Evolutionary conservation across 2,797 vertebrate genomes (phyloP).

Genomic region (Sus cebifrons): DNA sequence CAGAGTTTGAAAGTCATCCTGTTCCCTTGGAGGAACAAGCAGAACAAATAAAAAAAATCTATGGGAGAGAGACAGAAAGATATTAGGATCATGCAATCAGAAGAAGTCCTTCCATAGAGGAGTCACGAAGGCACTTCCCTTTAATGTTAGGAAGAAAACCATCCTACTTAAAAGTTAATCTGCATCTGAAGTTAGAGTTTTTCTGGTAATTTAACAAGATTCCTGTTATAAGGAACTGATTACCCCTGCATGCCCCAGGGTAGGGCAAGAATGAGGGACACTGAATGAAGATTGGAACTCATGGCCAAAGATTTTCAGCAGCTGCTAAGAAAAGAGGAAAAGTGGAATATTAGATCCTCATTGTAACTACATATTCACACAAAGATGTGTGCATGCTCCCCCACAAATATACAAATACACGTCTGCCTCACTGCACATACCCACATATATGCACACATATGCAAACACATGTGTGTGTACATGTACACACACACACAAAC

Average conservation of each 20-base stretch:
- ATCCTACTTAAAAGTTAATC: neutral
- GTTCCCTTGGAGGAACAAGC: neutral
- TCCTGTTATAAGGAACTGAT: neutral
- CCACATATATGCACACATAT: neutral
- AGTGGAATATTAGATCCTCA: neutral
- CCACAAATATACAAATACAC: rapidly evolving
- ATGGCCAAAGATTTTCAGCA: neutral
- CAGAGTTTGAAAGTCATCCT: neutral
- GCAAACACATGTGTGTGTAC: neutral
- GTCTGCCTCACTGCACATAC: neutral
- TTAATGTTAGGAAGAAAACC: neutral
- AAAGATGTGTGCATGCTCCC: neutral
- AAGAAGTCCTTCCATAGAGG: neutral
- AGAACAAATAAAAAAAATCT: neutral
- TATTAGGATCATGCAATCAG: neutral
- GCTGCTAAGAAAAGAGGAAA: neutral
- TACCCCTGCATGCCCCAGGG: neutral
- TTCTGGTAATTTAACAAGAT: neutral
- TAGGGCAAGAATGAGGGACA: neutral
- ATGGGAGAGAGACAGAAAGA: neutral
- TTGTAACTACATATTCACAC: neutral
- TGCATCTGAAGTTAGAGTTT: neutral
- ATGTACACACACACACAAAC: neutral
- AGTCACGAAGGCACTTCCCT: neutral
- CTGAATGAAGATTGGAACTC: neutral